These are phyloP conservation scores for Semnopithecus entellus DNA, from an alignment of 2,113 vertebrate genomes.

Conservation along the genomic window DNA sequence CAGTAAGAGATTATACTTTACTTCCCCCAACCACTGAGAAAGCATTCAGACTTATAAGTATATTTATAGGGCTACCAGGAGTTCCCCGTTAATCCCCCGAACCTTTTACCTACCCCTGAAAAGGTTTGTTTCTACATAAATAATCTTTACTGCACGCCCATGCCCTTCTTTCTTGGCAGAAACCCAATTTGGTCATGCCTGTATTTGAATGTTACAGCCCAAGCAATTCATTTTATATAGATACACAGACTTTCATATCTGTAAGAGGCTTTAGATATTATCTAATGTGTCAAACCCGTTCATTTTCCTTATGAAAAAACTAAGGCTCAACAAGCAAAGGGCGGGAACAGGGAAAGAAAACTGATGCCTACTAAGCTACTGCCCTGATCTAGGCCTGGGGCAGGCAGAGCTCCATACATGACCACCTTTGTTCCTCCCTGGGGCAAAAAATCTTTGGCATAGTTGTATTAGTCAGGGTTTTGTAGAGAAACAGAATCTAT, in stretches of 20 bases:
- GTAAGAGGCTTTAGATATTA: not conserved
- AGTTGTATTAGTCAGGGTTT: not conserved
- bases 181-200: conserved; percentile 12
- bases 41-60: conserved; percentile 22
- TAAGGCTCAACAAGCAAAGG: not conserved
- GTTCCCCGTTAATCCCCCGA: conserved; percentile 65
- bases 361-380: not conserved
- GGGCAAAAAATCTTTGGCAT: not conserved
- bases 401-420: not conserved
- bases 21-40: conserved; percentile 53
- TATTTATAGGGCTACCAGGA: conserved; percentile 66
- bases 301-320: conserved; percentile 9
- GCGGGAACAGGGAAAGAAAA: not conserved
- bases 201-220: conserved; percentile 1
- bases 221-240: not conserved
- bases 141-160: conserved; percentile 10
- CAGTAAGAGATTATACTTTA: not conserved
- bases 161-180: conserved; percentile 37
- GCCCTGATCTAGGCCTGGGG: not conserved
- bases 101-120: not conserved
- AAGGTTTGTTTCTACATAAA: conserved; percentile 39
- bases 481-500: not conserved
- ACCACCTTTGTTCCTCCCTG: not conserved
- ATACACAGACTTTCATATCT: not conserved
- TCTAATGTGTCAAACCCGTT: not conserved